Evolutionary conservation across 2,888 invertebrate genomes (phyloP).

Genomic region (Dione vanillae): DNA sequence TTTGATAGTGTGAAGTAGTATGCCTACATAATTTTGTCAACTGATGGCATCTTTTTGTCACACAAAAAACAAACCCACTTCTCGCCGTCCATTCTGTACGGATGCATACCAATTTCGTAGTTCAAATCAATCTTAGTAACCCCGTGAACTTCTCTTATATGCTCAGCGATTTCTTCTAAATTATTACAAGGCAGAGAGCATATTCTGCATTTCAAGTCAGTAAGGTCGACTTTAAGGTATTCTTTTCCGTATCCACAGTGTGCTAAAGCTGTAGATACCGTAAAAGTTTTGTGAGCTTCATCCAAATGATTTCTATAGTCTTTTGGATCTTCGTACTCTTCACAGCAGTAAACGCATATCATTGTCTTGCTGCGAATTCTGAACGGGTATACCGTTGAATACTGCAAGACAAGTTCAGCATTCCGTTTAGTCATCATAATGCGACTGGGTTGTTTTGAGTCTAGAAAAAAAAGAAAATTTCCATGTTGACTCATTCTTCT

Average conservation of each 20-base stretch:
- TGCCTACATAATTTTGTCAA: conserved; percentile 68
- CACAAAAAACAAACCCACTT: conserved; percentile 67
- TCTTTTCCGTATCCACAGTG: conserved; percentile 64
- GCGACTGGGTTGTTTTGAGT: conserved; percentile 56
- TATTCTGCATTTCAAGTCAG: conserved; percentile 64
- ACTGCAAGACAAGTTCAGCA: conserved; percentile 71
- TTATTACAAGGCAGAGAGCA: conserved; percentile 58
- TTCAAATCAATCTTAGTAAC: conserved; percentile 57
- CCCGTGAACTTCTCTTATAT: conserved; percentile 60
- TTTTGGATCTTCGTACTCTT: conserved; percentile 64
- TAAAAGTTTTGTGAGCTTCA: conserved; percentile 60
- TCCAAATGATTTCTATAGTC: conserved; percentile 66
- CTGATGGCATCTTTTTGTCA: conserved; percentile 61
- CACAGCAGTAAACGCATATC: conserved; percentile 75
- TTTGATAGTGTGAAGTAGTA: conserved; percentile 67
- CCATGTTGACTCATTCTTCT: conserved; percentile 54
- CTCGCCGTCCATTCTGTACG: conserved; percentile 64
- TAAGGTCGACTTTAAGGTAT: conserved; percentile 71
- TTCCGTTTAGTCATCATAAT: conserved; percentile 67
- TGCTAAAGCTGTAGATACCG: conserved; percentile 67
- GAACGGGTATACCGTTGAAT: conserved; percentile 74
- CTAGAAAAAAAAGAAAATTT: conserved; percentile 73
- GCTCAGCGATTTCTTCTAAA: conserved; percentile 61
- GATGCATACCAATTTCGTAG: conserved; percentile 67
- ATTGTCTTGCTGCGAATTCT: conserved; percentile 64